These are phyloP conservation scores for Phoxinus phoxinus DNA, from an alignment of 2,113 vertebrate genomes.

Conservation along the genomic window DNA sequence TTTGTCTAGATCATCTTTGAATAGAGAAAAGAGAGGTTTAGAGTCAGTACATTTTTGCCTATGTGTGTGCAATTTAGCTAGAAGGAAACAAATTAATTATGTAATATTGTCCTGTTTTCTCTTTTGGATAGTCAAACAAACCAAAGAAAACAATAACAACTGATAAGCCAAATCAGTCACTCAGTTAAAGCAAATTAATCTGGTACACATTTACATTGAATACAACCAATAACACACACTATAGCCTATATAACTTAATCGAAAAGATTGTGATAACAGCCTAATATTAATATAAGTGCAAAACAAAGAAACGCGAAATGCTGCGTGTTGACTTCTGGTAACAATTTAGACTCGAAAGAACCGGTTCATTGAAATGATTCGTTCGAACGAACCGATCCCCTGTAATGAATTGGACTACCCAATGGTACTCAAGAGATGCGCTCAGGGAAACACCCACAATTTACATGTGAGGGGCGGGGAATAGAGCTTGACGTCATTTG, in stretches of 20 bases:
- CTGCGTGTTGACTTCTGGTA: background rate
- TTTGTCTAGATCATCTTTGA: too few species aligned
- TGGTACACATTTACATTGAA: too few species aligned
- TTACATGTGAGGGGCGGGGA: conserved; percentile 38
- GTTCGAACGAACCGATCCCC: background rate
- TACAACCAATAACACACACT: background rate
- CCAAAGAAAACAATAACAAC: too few species aligned
- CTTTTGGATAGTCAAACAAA: too few species aligned
- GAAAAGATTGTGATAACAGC: background rate
- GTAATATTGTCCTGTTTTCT: too few species aligned
- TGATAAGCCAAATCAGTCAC: too few species aligned
- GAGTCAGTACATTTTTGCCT: too few species aligned
- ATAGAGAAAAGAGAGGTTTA: too few species aligned
- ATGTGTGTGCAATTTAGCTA: too few species aligned
- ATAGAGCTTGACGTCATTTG: background rate
- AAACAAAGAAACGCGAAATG: background rate
- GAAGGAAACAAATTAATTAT: too few species aligned
- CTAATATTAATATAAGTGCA: background rate
- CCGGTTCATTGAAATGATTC: background rate
- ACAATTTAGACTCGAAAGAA: background rate
- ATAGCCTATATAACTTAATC: background rate
- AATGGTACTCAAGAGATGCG: conserved; percentile 51
- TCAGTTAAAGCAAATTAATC: too few species aligned
- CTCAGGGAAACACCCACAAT: conserved; percentile 41
- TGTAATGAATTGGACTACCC: background rate